These are phyloP conservation scores for Castor canadensis DNA, from an alignment of 2,113 vertebrate species.

Conservation along the genomic window DNA sequence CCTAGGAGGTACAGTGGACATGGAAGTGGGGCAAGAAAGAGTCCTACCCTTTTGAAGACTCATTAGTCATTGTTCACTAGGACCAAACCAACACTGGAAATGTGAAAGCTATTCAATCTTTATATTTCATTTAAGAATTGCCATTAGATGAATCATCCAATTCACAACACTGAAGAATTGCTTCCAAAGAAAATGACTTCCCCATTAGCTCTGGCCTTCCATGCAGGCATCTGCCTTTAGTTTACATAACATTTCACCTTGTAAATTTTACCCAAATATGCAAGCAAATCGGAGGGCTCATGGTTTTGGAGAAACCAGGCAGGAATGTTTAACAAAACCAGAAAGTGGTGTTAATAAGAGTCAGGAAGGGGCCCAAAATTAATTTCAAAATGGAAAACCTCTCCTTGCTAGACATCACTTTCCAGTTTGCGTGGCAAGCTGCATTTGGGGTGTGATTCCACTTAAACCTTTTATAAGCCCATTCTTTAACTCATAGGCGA, in stretches of 20 bases:
- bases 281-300: background rate
- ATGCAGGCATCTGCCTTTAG: background rate
- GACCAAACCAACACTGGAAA: background rate
- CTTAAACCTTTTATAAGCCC: background rate
- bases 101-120: background rate
- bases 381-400: background rate
- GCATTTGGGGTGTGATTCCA: background rate
- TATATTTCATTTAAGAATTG: background rate
- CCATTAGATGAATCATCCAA: background rate
- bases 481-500: background rate
- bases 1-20: background rate
- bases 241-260: background rate
- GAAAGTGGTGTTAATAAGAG: background rate
- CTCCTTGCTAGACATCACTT: background rate
- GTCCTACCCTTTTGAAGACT: background rate
- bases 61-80: background rate
- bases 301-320: background rate
- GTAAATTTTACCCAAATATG: background rate
- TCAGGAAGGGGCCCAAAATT: background rate
- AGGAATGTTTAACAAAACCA: constrained; percentile 32
- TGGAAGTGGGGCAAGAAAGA: background rate
- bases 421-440: background rate
- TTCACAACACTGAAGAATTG: background rate
- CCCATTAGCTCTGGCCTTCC: background rate
- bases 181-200: constrained; percentile 21